Evolutionary conservation across 2,797 vertebrate species (phyloP), one percentile per base, ranked within the genome.

Genomic region (Pangasius larnaudii): DNA sequence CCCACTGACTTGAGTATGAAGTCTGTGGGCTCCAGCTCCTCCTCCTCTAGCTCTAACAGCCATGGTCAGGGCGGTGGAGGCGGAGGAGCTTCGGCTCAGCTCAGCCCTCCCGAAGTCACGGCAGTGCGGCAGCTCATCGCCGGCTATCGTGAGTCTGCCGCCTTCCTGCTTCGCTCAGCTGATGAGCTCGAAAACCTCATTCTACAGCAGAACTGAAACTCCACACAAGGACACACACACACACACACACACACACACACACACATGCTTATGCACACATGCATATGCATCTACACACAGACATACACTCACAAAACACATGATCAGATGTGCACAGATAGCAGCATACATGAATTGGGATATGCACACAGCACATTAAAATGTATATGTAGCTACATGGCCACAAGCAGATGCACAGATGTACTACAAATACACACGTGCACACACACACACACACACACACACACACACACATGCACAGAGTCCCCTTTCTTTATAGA

Each of bases 121-220:
- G 98, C 98, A 0, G 98, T 99, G 94, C 96, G 98, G 94, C 98
- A 99, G 96, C 98, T 99, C 91, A 99, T 99, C n/a, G 98, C 98
- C 0, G 98, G 98, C 0, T 99, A 99, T 95, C 96, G 99, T 75
- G 98, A 99, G 96, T 99, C 98, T 0, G 98, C 99, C 0, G 98
- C 99, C 63, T 99, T 99, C 94, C 96, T 99, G 93, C 97, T 99
- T n/a, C 98, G 98, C 86, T 99, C 99, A 0, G 99, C 98, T 2
- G 99, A 99, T 2, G 99, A 99, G 97, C 97, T 99, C 94, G 99
- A 99, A 94, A 99, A 98, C 96, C 98, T 99, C 95, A 99, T 99
- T 95, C 96, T 99, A 94, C 98, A 99, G 95, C 99, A 99, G 96
- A 99, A 99, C 97, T 99, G 97, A 99, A 92, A 33, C 61, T 67